A percentile compares a stretch with the other conserved stretches of the same genome.
These are phyloP conservation scores for Gastrophryne carolinensis DNA, from an alignment of 2,797 vertebrate species.

Conservation along the genomic window DNA sequence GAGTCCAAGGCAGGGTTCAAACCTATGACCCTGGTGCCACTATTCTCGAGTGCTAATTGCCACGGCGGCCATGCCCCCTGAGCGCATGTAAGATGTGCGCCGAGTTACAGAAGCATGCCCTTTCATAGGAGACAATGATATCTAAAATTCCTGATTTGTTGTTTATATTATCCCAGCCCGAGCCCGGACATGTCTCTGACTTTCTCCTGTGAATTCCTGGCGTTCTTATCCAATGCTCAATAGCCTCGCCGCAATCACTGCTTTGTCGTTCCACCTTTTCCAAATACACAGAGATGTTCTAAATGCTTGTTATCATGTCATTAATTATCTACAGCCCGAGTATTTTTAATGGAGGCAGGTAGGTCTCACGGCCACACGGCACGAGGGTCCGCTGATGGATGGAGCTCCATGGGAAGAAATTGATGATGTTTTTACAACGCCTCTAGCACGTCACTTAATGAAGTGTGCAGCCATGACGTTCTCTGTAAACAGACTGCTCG, in stretches of 20 bases:
- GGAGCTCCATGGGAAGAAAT: not conserved
- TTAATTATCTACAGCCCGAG: constrained; percentile 10
- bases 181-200: constrained; percentile 39
- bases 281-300: not conserved
- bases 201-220: constrained; percentile 43
- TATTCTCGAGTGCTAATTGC: no score
- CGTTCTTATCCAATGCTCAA: constrained; percentile 23
- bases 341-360: constrained; percentile 12
- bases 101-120: not conserved
- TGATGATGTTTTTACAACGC: not conserved
- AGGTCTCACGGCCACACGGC: not conserved
- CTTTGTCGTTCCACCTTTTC: constrained; percentile 14
- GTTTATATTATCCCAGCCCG: constrained; percentile 40
- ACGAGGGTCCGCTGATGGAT: not conserved
- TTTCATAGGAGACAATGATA: constrained; percentile 29
- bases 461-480: constrained; percentile 2
- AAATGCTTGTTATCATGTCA: constrained; percentile 9
- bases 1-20: no score
- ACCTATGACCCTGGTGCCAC: no score
- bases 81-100: not conserved
- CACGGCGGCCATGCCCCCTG: no score
- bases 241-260: not conserved
- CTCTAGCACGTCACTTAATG: not conserved
- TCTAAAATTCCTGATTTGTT: constrained; percentile 43
- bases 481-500: not conserved